Evolutionary conservation across 1,140 invertebrate species (phyloP).

Genomic region (Cydia strobilella): DNA sequence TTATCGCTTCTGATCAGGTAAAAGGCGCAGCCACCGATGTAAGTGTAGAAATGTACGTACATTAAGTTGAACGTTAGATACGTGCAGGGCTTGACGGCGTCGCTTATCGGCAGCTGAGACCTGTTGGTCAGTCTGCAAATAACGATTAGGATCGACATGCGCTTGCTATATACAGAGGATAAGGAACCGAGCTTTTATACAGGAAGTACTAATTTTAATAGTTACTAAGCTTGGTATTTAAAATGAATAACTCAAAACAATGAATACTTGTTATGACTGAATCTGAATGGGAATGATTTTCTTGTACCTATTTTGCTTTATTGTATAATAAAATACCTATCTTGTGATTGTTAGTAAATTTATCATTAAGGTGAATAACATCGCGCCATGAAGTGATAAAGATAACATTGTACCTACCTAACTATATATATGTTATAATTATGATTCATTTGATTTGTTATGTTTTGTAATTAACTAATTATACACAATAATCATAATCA

Average conservation of each 20-base stretch:
- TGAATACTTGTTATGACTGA: background rate
- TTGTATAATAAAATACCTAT: too few relatives aligned
- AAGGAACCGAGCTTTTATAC: conserved; percentile 1
- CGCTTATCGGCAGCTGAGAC: conserved; percentile 38
- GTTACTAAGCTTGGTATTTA: background rate
- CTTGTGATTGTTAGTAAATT: too few relatives aligned
- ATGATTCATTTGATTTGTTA: too few relatives aligned
- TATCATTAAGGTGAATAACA: too few relatives aligned
- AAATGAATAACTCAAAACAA: background rate
- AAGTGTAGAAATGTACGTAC: conserved; percentile 45
- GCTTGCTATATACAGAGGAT: conserved; percentile 24
- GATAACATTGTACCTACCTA: too few relatives aligned
- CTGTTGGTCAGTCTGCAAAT: conserved; percentile 34
- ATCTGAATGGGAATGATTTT: background rate
- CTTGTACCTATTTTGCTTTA: background rate
- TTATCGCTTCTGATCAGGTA: conserved; percentile 47
- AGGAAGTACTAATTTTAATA: background rate
- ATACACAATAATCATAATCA: too few relatives aligned
- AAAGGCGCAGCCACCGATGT: conserved; percentile 42
- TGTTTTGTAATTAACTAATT: too few relatives aligned
- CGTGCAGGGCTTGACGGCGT: conserved; percentile 39
- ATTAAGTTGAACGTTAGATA: conserved; percentile 42
- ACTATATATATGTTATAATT: too few relatives aligned
- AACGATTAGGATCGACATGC: conserved; percentile 30
- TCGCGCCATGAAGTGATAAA: too few relatives aligned